phyloP scores from a whole-genome alignment of 2,797 vertebrate species.

The Amblyopsis hoosieri region DNA sequence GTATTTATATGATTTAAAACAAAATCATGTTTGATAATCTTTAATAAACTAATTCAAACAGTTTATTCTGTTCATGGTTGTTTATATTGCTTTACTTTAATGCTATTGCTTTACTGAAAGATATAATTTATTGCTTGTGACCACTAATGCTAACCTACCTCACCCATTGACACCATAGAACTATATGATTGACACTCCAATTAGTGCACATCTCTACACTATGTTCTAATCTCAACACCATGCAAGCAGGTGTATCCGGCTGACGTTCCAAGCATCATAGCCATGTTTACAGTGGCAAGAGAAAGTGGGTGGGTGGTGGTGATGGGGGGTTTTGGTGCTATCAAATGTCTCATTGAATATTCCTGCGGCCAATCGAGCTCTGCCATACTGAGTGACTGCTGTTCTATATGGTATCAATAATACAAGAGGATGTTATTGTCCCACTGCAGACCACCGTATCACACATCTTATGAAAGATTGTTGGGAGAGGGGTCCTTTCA shows the following conservation, averaged over 20 bases:
- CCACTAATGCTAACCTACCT: no score
- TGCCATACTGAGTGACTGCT: slow-evolving; percentile 76
- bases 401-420: slow-evolving; percentile 82
- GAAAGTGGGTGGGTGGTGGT: slow-evolving; percentile 30
- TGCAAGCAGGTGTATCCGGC: slow-evolving; percentile 33
- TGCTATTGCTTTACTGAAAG: no score
- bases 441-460: slow-evolving; percentile 70
- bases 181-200: no score
- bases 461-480: slow-evolving; percentile 66
- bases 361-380: slow-evolving; percentile 78
- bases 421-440: slow-evolving; percentile 87
- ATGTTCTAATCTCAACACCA: slow-evolving; percentile 63
- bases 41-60: no score
- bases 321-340: slow-evolving; percentile 45
- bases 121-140: no score
- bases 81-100: no score
- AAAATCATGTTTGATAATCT: no score
- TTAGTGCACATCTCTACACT: neutral
- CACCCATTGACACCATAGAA: no score
- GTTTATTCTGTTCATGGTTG: no score
- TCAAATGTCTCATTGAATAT: slow-evolving; percentile 84
- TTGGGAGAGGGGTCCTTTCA: slow-evolving; percentile 75
- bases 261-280: slow-evolving; percentile 43
- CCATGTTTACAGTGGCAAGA: slow-evolving; percentile 50
- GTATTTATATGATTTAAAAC: no score